Percentiles rank a stretch among this genome's conserved stretches.
Conservation (phyloP, 2,113 vertebrate genomes). For the Pogonocichla stellata region DNA sequence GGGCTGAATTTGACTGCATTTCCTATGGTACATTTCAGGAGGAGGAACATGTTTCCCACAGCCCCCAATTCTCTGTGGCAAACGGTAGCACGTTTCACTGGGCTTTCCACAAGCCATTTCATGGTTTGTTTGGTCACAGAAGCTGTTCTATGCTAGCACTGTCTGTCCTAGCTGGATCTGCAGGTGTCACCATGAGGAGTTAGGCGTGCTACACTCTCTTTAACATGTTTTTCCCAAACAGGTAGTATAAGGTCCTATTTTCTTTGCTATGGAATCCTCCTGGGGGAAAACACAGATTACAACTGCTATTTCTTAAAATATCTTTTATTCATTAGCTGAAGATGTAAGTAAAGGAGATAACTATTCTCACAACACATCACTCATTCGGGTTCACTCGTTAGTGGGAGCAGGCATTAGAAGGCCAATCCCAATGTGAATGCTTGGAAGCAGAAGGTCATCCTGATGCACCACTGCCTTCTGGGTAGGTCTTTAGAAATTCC, state of each 20-base stretch:
- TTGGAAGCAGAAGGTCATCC: not conserved
- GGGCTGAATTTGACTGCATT: not conserved
- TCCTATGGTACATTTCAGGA: not conserved
- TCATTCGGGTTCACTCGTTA: not conserved
- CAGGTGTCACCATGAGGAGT: not conserved
- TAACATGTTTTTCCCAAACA: not conserved
- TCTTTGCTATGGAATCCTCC: not conserved
- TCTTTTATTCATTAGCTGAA: not conserved
- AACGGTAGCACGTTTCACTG: not conserved
- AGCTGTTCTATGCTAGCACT: not conserved
- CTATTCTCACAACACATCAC: not conserved
- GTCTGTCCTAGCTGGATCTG: not conserved
- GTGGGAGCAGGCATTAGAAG: not conserved
- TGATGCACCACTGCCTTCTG: not conserved
- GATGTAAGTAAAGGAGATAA: not conserved
- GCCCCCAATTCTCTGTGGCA: not conserved
- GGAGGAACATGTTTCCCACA: not conserved
- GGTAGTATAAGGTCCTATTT: not conserved
- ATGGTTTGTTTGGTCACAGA: not conserved
- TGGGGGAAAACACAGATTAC: not conserved
- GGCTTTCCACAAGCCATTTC: not conserved
- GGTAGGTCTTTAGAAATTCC: not conserved
- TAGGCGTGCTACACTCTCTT: not conserved
- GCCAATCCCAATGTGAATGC: not conserved
- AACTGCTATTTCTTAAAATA: not conserved